A percentile compares a stretch with the other conserved stretches of the same genome.
These are phyloP conservation scores for Dasyurus viverrinus DNA, from an alignment of 2,113 vertebrate species.

Conservation along the genomic window DNA sequence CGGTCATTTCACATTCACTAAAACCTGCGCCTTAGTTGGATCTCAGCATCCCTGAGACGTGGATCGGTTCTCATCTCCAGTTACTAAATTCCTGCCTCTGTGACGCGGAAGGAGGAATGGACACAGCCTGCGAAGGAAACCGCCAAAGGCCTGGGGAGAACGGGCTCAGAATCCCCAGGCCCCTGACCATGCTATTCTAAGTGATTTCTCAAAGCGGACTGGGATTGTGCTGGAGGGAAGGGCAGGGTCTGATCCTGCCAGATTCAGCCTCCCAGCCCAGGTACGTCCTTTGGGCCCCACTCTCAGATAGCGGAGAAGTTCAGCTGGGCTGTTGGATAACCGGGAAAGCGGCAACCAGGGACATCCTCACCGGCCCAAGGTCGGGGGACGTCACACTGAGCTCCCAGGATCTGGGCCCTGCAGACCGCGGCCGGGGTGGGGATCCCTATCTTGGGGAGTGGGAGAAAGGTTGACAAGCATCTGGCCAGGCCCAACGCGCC, in stretches of 20 bases:
- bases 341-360: neutral
- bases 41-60: conserved; percentile 30
- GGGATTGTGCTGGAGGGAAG: neutral
- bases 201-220: neutral
- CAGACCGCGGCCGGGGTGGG: too few species aligned
- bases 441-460: too few species aligned
- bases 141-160: neutral
- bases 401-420: too few species aligned
- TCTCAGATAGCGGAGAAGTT: neutral
- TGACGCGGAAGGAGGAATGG: neutral
- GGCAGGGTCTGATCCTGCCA: too few species aligned
- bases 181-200: neutral
- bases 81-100: conserved; percentile 19
- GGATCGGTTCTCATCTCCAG: neutral
- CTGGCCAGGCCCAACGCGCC: too few species aligned
- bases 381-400: too few species aligned
- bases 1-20: neutral
- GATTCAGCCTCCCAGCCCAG: neutral
- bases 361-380: too few species aligned
- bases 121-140: neutral
- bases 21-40: conserved; percentile 5
- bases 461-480: too few species aligned
- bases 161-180: neutral
- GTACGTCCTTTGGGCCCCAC: neutral
- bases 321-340: neutral